Conservation (phyloP, 1,140 invertebrate genomes). For the Drosophila sturtevanti region DNA sequence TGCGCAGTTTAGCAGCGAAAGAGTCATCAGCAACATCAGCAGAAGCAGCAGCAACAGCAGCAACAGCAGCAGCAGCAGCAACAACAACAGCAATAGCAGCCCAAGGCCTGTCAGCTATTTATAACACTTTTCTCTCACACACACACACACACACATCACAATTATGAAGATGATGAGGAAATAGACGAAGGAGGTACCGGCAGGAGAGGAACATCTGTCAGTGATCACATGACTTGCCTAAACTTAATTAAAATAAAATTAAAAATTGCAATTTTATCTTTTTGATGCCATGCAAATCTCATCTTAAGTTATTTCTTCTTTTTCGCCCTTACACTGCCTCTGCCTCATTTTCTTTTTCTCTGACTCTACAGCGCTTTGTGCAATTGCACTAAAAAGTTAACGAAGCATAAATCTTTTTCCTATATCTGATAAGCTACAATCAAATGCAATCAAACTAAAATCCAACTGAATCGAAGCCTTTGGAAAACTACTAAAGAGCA, state of each 20-base stretch:
- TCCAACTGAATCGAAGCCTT: constrained; percentile 64
- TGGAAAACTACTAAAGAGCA: constrained; percentile 42
- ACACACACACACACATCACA: no score
- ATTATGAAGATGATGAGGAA: not conserved
- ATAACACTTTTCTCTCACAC: constrained; percentile 34
- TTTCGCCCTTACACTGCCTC: not conserved
- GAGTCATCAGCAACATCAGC: constrained; percentile 31
- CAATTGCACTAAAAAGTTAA: constrained; percentile 65
- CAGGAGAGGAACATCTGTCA: constrained; percentile 10
- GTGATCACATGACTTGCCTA: constrained; percentile 19
- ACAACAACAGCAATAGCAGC: constrained; percentile 24
- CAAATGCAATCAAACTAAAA: constrained; percentile 80
- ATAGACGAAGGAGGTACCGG: not conserved
- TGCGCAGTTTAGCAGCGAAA: constrained; percentile 33
- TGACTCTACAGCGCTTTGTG: constrained; percentile 7
- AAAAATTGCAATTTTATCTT: constrained; percentile 46
- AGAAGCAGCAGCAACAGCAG: not conserved
- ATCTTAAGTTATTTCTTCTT: not conserved
- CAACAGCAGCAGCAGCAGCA: not conserved
- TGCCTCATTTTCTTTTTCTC: not conserved
- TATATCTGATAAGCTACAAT: constrained; percentile 77
- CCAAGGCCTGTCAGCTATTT: constrained; percentile 61
- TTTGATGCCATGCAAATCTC: constrained; percentile 49
- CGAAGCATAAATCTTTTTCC: constrained; percentile 71
- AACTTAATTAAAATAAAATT: constrained; percentile 71